Conservation (phyloP, 1,140 invertebrate genomes). For the Physella acuta region DNA sequence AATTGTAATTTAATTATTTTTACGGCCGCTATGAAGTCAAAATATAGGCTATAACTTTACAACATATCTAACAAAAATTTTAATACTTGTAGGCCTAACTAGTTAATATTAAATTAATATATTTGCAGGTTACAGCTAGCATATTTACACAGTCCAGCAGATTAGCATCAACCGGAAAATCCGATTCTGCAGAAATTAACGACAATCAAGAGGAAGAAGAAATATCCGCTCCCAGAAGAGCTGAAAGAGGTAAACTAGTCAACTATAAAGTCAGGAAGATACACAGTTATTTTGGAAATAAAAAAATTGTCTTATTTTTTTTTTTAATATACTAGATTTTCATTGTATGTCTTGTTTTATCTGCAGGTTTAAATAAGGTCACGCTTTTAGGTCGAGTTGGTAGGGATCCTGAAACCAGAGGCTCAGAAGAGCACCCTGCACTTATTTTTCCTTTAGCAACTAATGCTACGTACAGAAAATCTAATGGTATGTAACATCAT, state of each 20-base stretch:
- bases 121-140: not conserved
- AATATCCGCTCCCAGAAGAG: not conserved
- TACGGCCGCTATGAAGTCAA: too few species aligned
- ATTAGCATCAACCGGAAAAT: not conserved
- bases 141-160: not conserved
- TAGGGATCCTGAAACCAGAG: conserved; percentile 80
- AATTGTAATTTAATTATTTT: too few species aligned
- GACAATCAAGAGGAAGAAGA: not conserved
- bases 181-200: not conserved
- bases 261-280: too few species aligned
- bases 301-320: too few species aligned
- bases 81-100: too few species aligned
- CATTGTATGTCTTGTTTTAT: conserved; percentile 26
- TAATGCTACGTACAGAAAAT: conserved; percentile 33
- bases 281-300: too few species aligned
- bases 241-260: not conserved
- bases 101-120: too few species aligned
- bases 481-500: conserved; percentile 36
- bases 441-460: conserved; percentile 89
- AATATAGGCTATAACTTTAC: too few species aligned
- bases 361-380: conserved; percentile 83
- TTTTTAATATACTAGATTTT: too few species aligned
- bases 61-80: too few species aligned
- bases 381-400: conserved; percentile 84
- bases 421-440: conserved; percentile 79